A percentile compares a stretch with the other conserved stretches of the same genome.
Evolutionary conservation across 23 tunicate genomes (phyloP).

Genomic region (Pegea sp.): DNA sequence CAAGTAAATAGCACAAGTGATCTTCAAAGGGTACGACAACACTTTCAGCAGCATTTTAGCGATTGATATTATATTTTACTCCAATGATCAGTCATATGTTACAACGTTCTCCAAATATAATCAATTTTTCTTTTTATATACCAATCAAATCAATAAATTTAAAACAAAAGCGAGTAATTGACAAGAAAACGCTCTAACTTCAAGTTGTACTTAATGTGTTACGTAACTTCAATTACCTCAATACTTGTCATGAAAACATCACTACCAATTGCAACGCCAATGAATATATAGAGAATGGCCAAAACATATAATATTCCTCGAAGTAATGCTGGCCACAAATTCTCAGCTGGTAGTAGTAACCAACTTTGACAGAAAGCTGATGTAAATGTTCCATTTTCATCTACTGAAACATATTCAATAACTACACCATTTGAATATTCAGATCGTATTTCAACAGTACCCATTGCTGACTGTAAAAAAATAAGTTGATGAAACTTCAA

Average conservation of each 20-base stretch:
- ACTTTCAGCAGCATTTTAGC: too few species aligned
- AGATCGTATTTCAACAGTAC: conserved; percentile 4
- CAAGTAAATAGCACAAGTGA: too few species aligned
- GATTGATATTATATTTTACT: too few species aligned
- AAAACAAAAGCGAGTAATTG: too few species aligned
- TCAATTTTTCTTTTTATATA: too few species aligned
- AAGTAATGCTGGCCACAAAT: conserved; percentile 22
- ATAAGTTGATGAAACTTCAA: too few species aligned
- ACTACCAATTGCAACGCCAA: conserved; percentile 59
- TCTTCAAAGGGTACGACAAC: too few species aligned
- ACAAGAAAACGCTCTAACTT: too few species aligned
- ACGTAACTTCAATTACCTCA: conserved; percentile 13
- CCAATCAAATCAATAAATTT: too few species aligned
- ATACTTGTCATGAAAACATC: conserved; percentile 69
- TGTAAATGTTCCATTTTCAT: conserved; percentile 15
- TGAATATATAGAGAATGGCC: conserved; percentile 24
- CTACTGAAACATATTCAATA: conserved; percentile 15
- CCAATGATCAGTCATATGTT: too few species aligned
- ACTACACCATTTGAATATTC: conserved; percentile 33
- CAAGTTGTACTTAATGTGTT: too few species aligned
- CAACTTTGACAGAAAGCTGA: conserved; percentile 32
- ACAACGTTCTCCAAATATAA: too few species aligned
- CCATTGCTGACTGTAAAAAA: conserved; percentile 6
- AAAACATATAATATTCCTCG: conserved; percentile 23
- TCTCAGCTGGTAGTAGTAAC: conserved; percentile 55